Conservation (phyloP, 1,140 invertebrate species). For the Heliothis virescens region DNA sequence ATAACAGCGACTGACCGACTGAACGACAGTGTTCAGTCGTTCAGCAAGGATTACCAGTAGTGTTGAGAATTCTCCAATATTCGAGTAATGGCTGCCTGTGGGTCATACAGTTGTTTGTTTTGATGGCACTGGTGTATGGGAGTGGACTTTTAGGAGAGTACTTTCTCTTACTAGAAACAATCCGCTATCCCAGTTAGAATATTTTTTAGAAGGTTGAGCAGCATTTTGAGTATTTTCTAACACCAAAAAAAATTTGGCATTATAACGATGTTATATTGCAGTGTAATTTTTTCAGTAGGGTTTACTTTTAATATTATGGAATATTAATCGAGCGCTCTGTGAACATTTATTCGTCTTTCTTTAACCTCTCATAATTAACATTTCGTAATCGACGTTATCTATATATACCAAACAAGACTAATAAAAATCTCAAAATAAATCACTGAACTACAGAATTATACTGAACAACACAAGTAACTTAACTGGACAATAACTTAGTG, state of each 20-base stretch:
- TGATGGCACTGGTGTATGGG: background rate
- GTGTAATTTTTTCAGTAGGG: too few relatives aligned
- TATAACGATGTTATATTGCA: too few relatives aligned
- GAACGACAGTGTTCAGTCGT: conserved; percentile 14
- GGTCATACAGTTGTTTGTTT: background rate
- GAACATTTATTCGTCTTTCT: too few relatives aligned
- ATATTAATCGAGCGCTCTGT: too few relatives aligned
- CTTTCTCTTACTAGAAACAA: background rate
- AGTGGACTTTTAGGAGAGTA: background rate
- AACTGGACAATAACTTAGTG: conserved; percentile 18
- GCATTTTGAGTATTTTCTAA: too few relatives aligned
- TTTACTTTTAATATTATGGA: too few relatives aligned
- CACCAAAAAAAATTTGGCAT: too few relatives aligned
- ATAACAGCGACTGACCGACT: conserved; percentile 28
- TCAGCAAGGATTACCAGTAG: conserved; percentile 1
- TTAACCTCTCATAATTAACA: background rate
- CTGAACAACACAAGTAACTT: background rate
- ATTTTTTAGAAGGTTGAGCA: too few relatives aligned
- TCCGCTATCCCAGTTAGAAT: too few relatives aligned
- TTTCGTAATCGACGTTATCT: background rate
- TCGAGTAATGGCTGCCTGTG: background rate
- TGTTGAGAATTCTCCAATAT: background rate
- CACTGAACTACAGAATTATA: conserved; percentile 2
- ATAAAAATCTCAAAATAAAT: conserved; percentile 21
- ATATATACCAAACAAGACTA: background rate